A percentile compares a stretch with the other conserved stretches of the same genome.
phyloP scores from a whole-genome alignment of 2,797 vertebrate species.

The Protonibea diacanthus region DNA sequence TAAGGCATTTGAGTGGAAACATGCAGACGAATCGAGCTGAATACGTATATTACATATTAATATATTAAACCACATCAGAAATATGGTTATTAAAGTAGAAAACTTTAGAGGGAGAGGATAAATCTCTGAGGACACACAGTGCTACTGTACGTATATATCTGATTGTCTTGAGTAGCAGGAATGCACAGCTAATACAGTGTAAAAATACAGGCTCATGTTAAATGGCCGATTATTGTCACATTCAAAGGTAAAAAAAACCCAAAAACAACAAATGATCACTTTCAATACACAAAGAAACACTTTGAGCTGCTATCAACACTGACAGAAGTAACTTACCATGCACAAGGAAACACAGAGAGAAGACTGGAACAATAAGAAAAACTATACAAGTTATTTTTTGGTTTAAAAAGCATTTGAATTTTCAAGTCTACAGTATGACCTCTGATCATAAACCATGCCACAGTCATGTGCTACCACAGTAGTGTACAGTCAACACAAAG shows the following conservation, averaged over 20 bases:
- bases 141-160: slow-evolving; percentile 38
- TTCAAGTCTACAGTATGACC: slow-evolving; percentile 14
- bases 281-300: slow-evolving; percentile 54
- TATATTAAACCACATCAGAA: slow-evolving; percentile 5
- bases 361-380: background rate
- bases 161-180: slow-evolving; percentile 74
- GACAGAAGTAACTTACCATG: slow-evolving; percentile 56
- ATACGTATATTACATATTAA: slow-evolving; percentile 7
- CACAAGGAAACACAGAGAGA: slow-evolving; percentile 29
- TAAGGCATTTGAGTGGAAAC: slow-evolving; percentile 74
- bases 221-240: slow-evolving; percentile 55
- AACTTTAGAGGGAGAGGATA: slow-evolving; percentile 12
- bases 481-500: slow-evolving; percentile 7
- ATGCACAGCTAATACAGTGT: slow-evolving; percentile 51
- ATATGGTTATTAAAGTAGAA: slow-evolving; percentile 43
- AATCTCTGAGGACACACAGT: slow-evolving; percentile 46
- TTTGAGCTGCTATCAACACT: slow-evolving; percentile 58
- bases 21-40: slow-evolving; percentile 38
- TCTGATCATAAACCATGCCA: slow-evolving; percentile 28
- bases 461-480: slow-evolving; percentile 31
- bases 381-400: slow-evolving; percentile 30
- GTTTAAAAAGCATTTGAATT: slow-evolving; percentile 34
- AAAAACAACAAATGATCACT: slow-evolving; percentile 23
- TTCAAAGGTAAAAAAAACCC: slow-evolving; percentile 53
- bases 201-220: slow-evolving; percentile 60